A percentile compares a stretch with the other conserved stretches of the same genome.
Conservation (phyloP, 2,113 vertebrate species). For the Elaphurus davidianus region DNA sequence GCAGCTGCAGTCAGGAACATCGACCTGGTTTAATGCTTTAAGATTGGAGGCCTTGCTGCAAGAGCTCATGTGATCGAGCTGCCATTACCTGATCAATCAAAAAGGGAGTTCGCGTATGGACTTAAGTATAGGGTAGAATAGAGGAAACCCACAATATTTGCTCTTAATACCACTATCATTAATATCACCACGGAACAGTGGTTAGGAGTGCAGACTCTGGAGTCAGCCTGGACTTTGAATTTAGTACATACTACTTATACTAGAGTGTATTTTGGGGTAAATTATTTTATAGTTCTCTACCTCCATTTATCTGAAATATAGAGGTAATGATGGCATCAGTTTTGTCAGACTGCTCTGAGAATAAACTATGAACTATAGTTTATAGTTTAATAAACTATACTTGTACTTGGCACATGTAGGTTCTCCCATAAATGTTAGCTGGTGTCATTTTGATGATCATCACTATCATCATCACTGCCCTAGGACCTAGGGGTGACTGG, state of each 20-base stretch:
- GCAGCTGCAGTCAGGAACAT: not conserved
- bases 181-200: not conserved
- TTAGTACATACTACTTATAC: not conserved
- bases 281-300: constrained; percentile 1
- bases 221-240: not conserved
- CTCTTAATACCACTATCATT: not conserved
- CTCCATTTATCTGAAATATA: not conserved
- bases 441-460: not conserved
- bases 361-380: not conserved
- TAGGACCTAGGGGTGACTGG: not conserved
- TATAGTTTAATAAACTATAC: not conserved
- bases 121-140: not conserved
- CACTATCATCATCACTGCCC: not conserved
- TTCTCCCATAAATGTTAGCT: not conserved
- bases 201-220: not conserved
- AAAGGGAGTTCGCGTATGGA: not conserved
- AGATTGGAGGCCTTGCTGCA: not conserved
- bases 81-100: not conserved
- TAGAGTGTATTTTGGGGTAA: not conserved
- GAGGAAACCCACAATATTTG: not conserved
- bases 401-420: not conserved
- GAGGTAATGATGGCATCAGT: not conserved
- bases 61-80: not conserved
- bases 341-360: not conserved
- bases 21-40: constrained; percentile 52